Base-by-base conservation (phyloP, 1,140 invertebrate genomes). In the Tribolium madens region DNA sequence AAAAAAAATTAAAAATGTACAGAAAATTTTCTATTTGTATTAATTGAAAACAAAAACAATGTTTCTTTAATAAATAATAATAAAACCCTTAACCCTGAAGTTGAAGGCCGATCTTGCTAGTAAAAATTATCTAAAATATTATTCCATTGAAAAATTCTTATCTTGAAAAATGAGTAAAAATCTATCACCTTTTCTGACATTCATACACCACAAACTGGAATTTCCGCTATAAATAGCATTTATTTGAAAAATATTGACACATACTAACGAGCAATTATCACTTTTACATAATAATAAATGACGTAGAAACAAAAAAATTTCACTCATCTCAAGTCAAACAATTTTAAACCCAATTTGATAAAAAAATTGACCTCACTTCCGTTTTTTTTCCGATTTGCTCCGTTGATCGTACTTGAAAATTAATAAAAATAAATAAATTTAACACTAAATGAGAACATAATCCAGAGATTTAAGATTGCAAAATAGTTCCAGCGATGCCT, bases 321-420 rank as follows among this genome's bases (percentile, higher is more conserved):
- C 6, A 26, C 21, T 4, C 21, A 26, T 26, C 21, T 26, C 21
- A 5, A 26, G 21, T 26, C n/a, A n/a, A n/a, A n/a, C n/a, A n/a
- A n/a, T n/a, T n/a, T n/a, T n/a, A n/a, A n/a, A n/a, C n/a, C n/a
- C n/a, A n/a, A n/a, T n/a, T n/a, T n/a, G 6, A 31, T 31, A 50
- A 50, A 47, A n/a, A 12, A 57, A n/a, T 57, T 10, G 52, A 57
- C 52, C 52, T 57, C 18, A 21, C 18, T 18, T 57, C 15, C 52
- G 7, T 14, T 42, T 42, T 42, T 57, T 57, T n/a, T 57, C 4
- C 18, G 57, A 31, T 26, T 36, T 14, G 57, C 21, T 64, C 26
- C 6, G 57, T 33, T 14, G 57, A 9, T 64, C 57, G 12, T 33
- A 64, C 57, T 18, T 64, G 26, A 64, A 64, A 64, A 33, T 64